Percentiles rank a stretch among this genome's conserved stretches.
Evolutionary conservation across 2,113 vertebrate genomes (phyloP).

Genomic region (Pelvicachromis taeniatus): DNA sequence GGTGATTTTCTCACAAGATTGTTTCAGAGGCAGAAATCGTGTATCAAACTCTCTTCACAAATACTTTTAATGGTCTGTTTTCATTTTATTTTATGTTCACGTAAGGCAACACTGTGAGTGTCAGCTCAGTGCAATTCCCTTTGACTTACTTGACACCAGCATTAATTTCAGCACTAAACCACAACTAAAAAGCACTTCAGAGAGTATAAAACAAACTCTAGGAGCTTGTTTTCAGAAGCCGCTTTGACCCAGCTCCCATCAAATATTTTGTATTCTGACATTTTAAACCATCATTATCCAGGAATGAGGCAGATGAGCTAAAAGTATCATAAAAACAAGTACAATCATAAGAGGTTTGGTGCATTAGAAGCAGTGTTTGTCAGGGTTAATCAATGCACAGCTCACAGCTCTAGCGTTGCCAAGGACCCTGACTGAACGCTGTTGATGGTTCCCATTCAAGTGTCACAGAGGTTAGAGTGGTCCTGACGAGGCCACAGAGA

Average conservation of each 20-base stretch:
- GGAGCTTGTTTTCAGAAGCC: neutral
- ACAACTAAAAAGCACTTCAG: conserved; percentile 22
- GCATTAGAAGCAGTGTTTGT: neutral
- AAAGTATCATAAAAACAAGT: neutral
- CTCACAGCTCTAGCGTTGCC: neutral
- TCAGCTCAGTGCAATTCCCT: conserved; percentile 6
- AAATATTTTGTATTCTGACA: neutral
- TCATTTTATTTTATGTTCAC: neutral
- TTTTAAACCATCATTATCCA: neutral
- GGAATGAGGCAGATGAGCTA: neutral
- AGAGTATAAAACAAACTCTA: conserved; percentile 3
- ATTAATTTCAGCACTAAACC: neutral
- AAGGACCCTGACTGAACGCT: neutral
- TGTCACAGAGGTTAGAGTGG: conserved; percentile 32
- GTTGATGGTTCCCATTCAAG: neutral
- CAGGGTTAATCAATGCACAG: neutral
- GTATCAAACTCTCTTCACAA: neutral
- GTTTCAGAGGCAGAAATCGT: neutral
- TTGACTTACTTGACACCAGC: neutral
- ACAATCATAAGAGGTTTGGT: neutral
- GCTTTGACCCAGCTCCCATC: neutral
- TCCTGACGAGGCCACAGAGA: conserved; percentile 46
- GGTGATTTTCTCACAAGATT: conserved; percentile 20
- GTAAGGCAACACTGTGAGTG: neutral
- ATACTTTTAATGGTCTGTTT: conserved; percentile 19